Percentiles rank a stretch among this genome's conserved stretches.
phyloP scores from a whole-genome alignment of 2,797 vertebrate species.

The Pteronotus mesoamericanus region DNA sequence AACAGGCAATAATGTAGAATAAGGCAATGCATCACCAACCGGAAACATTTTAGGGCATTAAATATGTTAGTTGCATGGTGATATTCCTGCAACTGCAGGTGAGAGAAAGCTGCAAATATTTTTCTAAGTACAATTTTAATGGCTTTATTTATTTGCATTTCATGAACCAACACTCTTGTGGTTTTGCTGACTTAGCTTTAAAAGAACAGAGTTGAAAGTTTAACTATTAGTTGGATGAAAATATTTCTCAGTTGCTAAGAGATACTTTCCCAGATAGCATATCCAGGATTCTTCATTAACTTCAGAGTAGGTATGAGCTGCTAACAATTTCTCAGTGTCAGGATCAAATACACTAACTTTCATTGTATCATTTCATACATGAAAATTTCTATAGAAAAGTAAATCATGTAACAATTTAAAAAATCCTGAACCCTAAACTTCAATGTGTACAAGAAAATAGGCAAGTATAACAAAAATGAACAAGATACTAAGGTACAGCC shows the following conservation, averaged over 20 bases:
- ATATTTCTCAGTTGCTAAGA: background rate
- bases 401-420: background rate
- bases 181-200: background rate
- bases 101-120: background rate
- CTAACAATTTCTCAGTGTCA: constrained; percentile 31
- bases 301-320: constrained; percentile 25
- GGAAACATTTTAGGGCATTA: background rate
- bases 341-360: background rate
- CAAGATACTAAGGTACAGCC: background rate
- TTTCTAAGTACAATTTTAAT: background rate
- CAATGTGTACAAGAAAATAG: background rate
- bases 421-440: background rate
- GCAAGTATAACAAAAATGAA: background rate
- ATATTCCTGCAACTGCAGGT: background rate
- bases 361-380: background rate
- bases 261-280: background rate
- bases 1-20: background rate
- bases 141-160: background rate
- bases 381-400: background rate
- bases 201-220: background rate
- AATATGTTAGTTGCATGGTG: background rate
- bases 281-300: constrained; percentile 24
- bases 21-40: background rate
- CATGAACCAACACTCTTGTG: background rate
- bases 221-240: background rate